Conservation (phyloP, 2,113 vertebrate genomes). For the Tursiops truncatus region DNA sequence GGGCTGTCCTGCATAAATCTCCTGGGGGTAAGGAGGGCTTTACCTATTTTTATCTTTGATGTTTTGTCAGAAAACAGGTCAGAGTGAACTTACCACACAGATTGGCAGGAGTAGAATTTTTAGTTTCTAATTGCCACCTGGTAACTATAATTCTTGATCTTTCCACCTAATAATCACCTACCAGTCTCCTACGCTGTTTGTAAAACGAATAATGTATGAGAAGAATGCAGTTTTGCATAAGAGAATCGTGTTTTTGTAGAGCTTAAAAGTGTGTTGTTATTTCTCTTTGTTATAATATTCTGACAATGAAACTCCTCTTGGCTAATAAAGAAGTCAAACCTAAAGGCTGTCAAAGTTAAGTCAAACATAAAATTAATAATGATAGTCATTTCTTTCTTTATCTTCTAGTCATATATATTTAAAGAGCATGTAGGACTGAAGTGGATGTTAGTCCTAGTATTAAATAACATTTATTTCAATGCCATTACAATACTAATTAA, state of each 20-base stretch:
- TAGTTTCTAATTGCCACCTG: not conserved
- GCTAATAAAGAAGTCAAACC: constrained; percentile 29
- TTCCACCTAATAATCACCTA: not conserved
- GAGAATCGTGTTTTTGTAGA: not conserved
- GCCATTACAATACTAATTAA: not conserved
- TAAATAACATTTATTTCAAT: not conserved
- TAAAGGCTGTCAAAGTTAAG: constrained; percentile 22
- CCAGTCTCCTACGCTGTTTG: constrained; percentile 28
- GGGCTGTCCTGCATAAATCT: not conserved
- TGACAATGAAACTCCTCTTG: not conserved
- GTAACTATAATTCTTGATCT: not conserved
- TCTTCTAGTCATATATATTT: not conserved
- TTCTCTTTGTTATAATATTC: not conserved
- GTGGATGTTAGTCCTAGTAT: not conserved
- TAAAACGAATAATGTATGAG: not conserved
- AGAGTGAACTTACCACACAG: not conserved
- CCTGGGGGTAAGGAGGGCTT: not conserved
- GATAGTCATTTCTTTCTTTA: not conserved
- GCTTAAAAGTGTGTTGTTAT: not conserved
- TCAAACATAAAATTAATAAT: constrained; percentile 11
- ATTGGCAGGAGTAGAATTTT: constrained; percentile 10
- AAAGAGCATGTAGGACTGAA: not conserved
- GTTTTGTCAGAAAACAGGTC: constrained; percentile 20
- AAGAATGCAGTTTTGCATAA: constrained; percentile 24
- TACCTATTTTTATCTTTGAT: not conserved